phyloP scores from a whole-genome alignment of 1,140 invertebrate genomes.

The Orussus abietinus region DNA sequence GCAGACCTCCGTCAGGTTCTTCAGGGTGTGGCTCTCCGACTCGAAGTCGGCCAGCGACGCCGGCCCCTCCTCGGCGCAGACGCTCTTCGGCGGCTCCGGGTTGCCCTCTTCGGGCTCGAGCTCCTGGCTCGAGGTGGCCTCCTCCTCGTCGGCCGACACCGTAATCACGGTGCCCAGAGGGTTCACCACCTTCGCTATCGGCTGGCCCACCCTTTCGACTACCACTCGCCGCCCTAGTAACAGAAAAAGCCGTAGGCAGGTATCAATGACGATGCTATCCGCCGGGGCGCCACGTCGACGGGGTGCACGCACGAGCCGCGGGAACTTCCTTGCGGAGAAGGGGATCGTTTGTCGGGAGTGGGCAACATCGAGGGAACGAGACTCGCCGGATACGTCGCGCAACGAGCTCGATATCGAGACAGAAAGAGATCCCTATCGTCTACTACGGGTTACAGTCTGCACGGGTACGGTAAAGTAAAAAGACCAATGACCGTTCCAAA shows the following conservation, averaged over 20 bases:
- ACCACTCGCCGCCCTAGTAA: conserved; percentile 63
- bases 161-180: conserved; percentile 67
- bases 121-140: conserved; percentile 42
- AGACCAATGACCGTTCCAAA: too few species aligned
- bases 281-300: too few species aligned
- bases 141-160: conserved; percentile 51
- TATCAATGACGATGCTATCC: conserved; percentile 53
- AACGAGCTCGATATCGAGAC: too few species aligned
- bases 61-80: conserved; percentile 55
- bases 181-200: conserved; percentile 67
- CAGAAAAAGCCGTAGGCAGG: conserved; percentile 76
- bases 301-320: too few species aligned
- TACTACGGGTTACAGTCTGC: too few species aligned
- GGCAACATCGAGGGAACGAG: too few species aligned
- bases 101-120: conserved; percentile 50
- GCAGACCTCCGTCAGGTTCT: conserved; percentile 46
- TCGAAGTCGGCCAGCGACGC: conserved; percentile 44
- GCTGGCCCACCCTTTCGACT: conserved; percentile 57
- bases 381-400: too few species aligned
- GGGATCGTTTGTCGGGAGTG: too few species aligned
- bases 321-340: too few species aligned
- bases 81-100: conserved; percentile 44
- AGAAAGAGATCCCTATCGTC: too few species aligned
- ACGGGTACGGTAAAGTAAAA: too few species aligned
- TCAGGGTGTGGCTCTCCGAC: conserved; percentile 35